Evolutionary conservation across 2,113 vertebrate species (phyloP).

Genomic region (Callorhinus ursinus): DNA sequence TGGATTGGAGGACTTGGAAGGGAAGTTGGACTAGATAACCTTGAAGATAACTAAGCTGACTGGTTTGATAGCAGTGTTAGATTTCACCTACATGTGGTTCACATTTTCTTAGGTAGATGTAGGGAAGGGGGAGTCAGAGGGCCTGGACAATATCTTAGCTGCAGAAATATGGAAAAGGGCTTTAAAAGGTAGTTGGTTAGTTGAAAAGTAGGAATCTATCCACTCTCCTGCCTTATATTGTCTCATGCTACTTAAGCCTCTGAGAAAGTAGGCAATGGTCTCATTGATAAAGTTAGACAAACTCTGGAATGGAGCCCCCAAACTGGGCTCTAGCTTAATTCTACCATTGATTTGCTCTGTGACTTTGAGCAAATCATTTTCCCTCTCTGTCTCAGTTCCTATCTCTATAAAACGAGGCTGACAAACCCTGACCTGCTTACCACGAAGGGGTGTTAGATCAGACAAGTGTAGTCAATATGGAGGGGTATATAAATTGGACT

Average conservation of each 20-base stretch:
- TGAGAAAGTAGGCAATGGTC: constrained; percentile 1
- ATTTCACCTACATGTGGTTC: neutral
- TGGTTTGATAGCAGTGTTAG: neutral
- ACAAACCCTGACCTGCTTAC: neutral
- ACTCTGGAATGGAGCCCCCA: neutral
- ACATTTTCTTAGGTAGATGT: neutral
- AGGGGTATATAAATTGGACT: neutral
- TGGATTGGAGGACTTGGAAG: neutral
- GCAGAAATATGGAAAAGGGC: neutral
- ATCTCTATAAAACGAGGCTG: neutral
- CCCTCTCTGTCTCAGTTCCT: neutral
- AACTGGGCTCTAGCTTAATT: neutral
- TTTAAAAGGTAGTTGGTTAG: constrained; percentile 14
- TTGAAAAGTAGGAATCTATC: neutral
- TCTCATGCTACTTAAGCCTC: neutral
- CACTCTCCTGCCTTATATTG: neutral
- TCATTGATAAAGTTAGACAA: neutral
- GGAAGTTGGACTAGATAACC: neutral
- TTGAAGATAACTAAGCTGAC: neutral
- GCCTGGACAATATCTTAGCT: neutral
- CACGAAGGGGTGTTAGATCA: neutral
- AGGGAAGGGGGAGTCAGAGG: neutral
- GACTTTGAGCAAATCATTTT: constrained; percentile 40
- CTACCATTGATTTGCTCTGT: neutral
- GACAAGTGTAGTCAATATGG: neutral